Evolutionary conservation across 2,113 vertebrate genomes (phyloP), one percentile per base, ranked within the genome.

Genomic region (Menidia beryllina): DNA sequence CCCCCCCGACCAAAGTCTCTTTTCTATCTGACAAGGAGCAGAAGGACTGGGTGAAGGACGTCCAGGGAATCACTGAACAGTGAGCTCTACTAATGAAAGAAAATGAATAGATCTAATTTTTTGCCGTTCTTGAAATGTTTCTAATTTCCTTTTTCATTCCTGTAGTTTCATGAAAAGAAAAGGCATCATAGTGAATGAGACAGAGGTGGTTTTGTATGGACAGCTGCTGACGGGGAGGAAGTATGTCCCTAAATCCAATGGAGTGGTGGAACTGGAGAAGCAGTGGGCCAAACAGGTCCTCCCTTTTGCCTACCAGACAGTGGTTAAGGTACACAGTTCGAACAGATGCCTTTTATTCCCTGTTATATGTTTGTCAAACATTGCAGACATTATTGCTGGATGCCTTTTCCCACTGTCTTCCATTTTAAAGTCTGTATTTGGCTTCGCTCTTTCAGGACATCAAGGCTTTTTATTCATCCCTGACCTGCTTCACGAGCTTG

Each of bases 271-370:
- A 82, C 91, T 99, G 66, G 96, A 99, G 91, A 99, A 99, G 67
- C 97, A 99, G 79, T 99, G 97, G 97, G 93, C 96, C 77, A 98
- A 97, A 88, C 97, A 99, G 91, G 83, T 93, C 78, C 92, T 98
- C 75, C 96, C 96, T 53, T 98, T 97, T 79, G 94, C 96, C 84
- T 93, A 93, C 88, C 97, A 99, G 90, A 95, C 96, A 5, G 72
- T 97, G 76, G 97, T 99, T 56, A 96, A 95, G 95, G 97, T 61
- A 30, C 27, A 48, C 6, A 26, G 7, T 24, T 25, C 48, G 49
- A 10, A 15, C 25, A 30, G 7, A 21, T 15, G 3, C 10, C 7
- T 48, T 59, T 49, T 26, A 13, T 36, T 34, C 12, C 0, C 2
- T 8, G 17, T 39, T 25, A 7, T 21, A 11, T 14, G 10, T 24